Base-by-base conservation (phyloP, 53 echinoderm and acorn worm species). In the Hippasteria phrygiana region DNA sequence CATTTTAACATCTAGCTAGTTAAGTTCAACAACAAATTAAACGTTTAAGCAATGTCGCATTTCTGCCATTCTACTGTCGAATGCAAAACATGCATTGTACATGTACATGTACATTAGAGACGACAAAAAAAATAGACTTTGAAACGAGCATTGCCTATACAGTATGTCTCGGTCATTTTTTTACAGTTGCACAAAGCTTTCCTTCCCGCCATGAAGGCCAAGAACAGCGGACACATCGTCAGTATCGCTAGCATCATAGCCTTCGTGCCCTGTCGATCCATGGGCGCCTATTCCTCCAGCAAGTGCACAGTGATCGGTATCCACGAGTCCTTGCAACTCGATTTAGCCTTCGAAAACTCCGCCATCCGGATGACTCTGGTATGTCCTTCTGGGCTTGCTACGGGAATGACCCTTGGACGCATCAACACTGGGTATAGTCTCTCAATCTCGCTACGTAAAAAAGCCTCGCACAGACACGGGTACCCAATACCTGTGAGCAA, bases 171-270 rank as follows among this genome's bases (percentile, higher is more conserved):
- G n/a, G n/a, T 59, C 26, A 31, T 81, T 40, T 45, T 38, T 28
- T 66, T 74, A 9, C 81, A 98, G 99, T 93, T 94, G 13, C 88
- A 94, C 38, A 98, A 99, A 88, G 91, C 99, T 3, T 99, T 99
- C 84, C 71, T 96, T 24, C 99, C 99, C 16, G 81, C 89, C 53
- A 99, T 99, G 91, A 62, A 96, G 18, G 91, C 83, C 71, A 88
- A 93, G 10, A 94, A 94, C 67, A 96, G 96, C 55, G 99, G 99
- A 31, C 99, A 99, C 88, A 79, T 99, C 28, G 96, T 99, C 6
- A 96, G 92, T 48, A 90, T 99, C 12, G 99, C 94, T 1, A 95
- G 95, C 62, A 78, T 96, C 33, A 96, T 96, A 12, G 96, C 94
- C 32, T 87, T 83, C 34, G 50, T 94, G 9, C 96, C 94, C 0